A percentile compares a stretch with the other conserved stretches of the same genome.
These are phyloP conservation scores for Pteronura brasiliensis DNA, from an alignment of 2,113 vertebrate genomes.

Conservation along the genomic window DNA sequence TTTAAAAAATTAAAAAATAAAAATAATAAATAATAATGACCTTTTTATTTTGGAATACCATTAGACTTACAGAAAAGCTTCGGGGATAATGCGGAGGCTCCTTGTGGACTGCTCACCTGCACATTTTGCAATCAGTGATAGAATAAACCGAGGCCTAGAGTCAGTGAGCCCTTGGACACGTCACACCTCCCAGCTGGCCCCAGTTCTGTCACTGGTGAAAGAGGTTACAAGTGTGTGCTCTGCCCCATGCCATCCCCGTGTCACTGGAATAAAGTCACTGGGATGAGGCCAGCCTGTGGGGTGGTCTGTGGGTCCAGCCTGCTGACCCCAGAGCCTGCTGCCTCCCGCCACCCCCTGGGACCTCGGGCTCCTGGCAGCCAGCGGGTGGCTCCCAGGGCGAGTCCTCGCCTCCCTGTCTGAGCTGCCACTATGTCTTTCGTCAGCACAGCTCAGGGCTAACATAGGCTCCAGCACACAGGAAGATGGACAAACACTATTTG, in stretches of 20 bases:
- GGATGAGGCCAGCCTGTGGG: not conserved
- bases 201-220: not conserved
- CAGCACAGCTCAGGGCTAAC: not conserved
- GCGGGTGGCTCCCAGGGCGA: not conserved
- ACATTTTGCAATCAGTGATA: not conserved
- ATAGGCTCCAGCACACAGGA: not conserved
- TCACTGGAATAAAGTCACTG: not conserved
- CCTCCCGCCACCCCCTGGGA: not conserved
- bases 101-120: not conserved
- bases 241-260: rapidly evolving
- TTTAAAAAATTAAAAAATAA: too few relatives aligned
- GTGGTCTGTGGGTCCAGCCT: not conserved
- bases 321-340: not conserved
- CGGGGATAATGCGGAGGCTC: not conserved
- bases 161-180: not conserved
- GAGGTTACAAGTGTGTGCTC: not conserved
- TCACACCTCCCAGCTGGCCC: not conserved
- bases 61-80: not conserved
- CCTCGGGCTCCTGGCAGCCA: not conserved
- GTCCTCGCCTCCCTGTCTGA: not conserved
- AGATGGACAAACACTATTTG: not conserved
- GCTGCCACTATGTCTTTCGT: not conserved
- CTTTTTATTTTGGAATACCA: not conserved
- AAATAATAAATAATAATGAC: not conserved
- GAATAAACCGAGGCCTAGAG: not conserved